These are phyloP conservation scores for Coecobrya sp. DNA, from an alignment of 2,888 invertebrate species.

Conservation along the genomic window DNA sequence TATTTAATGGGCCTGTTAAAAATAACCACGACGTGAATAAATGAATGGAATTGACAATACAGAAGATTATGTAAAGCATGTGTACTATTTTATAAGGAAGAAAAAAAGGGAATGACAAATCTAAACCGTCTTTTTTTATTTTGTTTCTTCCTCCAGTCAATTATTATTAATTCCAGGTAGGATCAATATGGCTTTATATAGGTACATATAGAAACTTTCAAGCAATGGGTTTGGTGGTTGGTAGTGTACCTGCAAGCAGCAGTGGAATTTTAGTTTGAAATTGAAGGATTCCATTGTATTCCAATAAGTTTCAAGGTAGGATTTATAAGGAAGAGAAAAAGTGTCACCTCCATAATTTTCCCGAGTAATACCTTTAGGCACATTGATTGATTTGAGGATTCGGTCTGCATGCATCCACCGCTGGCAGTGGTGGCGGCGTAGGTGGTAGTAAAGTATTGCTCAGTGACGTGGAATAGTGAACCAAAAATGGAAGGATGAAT, in stretches of 20 bases:
- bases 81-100: neutral
- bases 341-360: slow-evolving; percentile 53
- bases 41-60: neutral
- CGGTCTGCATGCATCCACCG: neutral
- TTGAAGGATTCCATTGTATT: slow-evolving; percentile 2
- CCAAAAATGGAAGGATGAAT: slow-evolving; percentile 8
- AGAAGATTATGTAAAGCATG: neutral
- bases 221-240: neutral
- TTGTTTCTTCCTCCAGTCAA: neutral
- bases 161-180: slow-evolving; percentile 8
- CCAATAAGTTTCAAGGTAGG: neutral
- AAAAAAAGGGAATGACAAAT: neutral
- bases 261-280: neutral
- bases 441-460: neutral
- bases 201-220: neutral
- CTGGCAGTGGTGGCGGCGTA: neutral
- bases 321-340: neutral
- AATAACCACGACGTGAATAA: neutral
- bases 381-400: slow-evolving; percentile 60
- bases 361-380: slow-evolving; percentile 39
- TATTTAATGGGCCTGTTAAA: slow-evolving; percentile 35
- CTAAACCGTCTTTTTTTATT: neutral
- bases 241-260: neutral
- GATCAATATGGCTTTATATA: slow-evolving; percentile 10
- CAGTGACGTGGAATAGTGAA: slow-evolving; percentile 27